Evolutionary conservation across 2,888 invertebrate genomes (phyloP), one percentile per base, ranked within the genome.

Genomic region (Minunthozetes semirufus): DNA sequence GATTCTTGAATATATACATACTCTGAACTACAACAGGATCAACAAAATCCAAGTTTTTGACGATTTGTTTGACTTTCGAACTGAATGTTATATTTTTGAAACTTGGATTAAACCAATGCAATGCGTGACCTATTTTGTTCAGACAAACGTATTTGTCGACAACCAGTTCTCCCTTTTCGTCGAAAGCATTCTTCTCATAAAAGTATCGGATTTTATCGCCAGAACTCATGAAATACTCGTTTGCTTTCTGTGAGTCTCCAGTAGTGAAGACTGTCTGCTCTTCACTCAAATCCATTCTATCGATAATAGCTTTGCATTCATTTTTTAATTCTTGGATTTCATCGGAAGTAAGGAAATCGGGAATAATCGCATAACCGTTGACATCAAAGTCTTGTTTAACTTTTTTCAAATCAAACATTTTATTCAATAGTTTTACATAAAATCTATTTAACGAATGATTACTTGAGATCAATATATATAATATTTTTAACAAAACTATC

Each of bases 1-100:
- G 94, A 85, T 94, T 94, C 85, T 98, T 99, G 83, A 93, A 98
- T 77, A 99, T 97, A 81, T 93, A 93, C 98, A 98, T 98, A 84
- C 96, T 95, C 82, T 98, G 98, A 0, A 90, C 90, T 0, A 98
- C 87, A 0, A 90, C 89, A 0, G 98, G 98, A 56, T 91, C 89
- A 74, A 85, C 84, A 77, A 90, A 87, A 4, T 89, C 89, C 15
- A 97, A 83, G 78, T 88, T 88, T 79, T 87, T 87, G 77, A 91
- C 90, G 5, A 90, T 85, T 75, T 89, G 87, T 82, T 91, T 90
- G 13, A 98, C 88, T 79, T 91, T 88, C 77, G 91, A 88, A 81
- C 90, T 89, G 82, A 94, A 93, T 0, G 94, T 92, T 78, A 91
- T 86, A 80, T 88, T 89, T 80, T 89, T 88, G 84, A 96, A 98